A percentile compares a stretch with the other conserved stretches of the same genome.
These are phyloP conservation scores for Tiaroga cobitis DNA, from an alignment of 2,797 vertebrate genomes.

Conservation along the genomic window DNA sequence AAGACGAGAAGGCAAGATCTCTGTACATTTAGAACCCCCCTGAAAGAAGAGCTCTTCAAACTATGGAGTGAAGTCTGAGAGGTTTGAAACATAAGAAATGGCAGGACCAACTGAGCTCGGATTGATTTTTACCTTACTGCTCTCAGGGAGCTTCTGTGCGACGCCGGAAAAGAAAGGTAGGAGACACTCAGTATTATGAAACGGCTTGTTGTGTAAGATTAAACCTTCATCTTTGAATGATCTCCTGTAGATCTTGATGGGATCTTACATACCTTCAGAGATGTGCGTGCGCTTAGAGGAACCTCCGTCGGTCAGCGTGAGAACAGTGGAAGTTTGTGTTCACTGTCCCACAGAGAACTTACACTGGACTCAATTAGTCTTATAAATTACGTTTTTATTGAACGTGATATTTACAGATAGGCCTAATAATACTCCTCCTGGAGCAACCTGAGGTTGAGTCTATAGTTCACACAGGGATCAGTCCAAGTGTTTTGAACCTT, in stretches of 20 bases:
- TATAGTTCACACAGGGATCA: not conserved
- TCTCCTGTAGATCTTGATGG: not conserved
- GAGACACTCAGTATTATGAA: slow-evolving; percentile 8
- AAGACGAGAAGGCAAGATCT: slow-evolving; percentile 8
- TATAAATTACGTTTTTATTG: not conserved
- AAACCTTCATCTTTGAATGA: not conserved
- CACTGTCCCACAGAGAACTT: slow-evolving; percentile 33
- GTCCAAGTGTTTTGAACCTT: not conserved
- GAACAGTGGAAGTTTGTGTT: slow-evolving; percentile 45
- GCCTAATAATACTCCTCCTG: not conserved
- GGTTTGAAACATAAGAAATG: slow-evolving; percentile 64
- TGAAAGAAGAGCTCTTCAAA: not conserved
- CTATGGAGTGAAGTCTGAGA: slow-evolving; percentile 69
- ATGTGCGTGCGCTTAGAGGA: slow-evolving; percentile 26
- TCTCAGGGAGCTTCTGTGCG: slow-evolving; percentile 65
- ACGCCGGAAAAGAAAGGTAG: slow-evolving; percentile 79
- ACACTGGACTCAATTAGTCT: not conserved
- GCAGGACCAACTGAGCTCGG: slow-evolving; percentile 66
- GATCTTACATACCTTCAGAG: not conserved
- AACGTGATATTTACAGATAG: not conserved
- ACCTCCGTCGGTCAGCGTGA: not conserved
- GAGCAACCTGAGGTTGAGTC: not conserved
- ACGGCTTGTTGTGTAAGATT: not conserved
- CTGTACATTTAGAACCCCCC: not conserved
- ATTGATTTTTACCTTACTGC: slow-evolving; percentile 70